Percentiles rank a stretch among this genome's conserved stretches.
phyloP scores from a whole-genome alignment of 2,113 vertebrate genomes.

The Ovis aries region ARS-UI_Ramb_v3.0 NC_056054.1:218574501-218575000 shows the following conservation, averaged over 20 bases:
- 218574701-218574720: background rate
- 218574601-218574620: background rate
- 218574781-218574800: background rate
- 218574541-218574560: background rate
- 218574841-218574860: background rate
- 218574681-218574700: background rate
- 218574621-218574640: background rate
- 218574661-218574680: background rate
- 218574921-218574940: background rate
- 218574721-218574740: background rate
- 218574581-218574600: background rate
- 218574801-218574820: background rate
- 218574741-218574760: background rate
- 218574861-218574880: background rate
- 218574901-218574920: background rate
- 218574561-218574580: background rate
- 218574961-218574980: background rate
- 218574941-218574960: background rate
- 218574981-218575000: background rate
- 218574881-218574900: background rate
- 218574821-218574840: background rate
- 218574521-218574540: background rate
- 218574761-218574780: background rate
- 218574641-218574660: background rate
- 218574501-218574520: background rate